A percentile compares a stretch with the other conserved stretches of the same genome.
phyloP scores from a whole-genome alignment of 1,140 invertebrate genomes.

The Drosophila sucinea region DNA sequence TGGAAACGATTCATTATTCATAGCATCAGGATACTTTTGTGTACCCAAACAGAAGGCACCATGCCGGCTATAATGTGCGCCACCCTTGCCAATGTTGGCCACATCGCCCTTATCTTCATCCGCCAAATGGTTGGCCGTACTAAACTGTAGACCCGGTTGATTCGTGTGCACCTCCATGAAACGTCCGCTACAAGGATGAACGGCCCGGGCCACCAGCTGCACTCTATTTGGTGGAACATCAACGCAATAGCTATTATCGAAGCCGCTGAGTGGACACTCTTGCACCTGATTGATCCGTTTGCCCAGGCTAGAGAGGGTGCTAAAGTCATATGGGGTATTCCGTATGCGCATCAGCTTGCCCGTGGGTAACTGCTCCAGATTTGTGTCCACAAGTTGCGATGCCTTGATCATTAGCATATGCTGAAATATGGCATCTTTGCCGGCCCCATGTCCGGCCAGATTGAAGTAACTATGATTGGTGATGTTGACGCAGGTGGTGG shows the following conservation, averaged over 20 bases:
- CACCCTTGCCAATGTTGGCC: slow-evolving; percentile 88
- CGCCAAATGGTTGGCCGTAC: slow-evolving; percentile 91
- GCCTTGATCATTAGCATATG: slow-evolving; percentile 90
- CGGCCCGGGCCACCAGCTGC: slow-evolving; percentile 84
- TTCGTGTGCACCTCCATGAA: slow-evolving; percentile 91
- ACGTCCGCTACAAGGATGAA: slow-evolving; percentile 89
- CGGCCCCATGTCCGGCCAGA: slow-evolving; percentile 89
- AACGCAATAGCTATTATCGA: slow-evolving; percentile 91
- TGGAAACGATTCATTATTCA: slow-evolving; percentile 93
- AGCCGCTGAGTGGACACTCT: slow-evolving; percentile 84
- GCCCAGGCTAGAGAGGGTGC: slow-evolving; percentile 85
- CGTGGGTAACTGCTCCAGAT: slow-evolving; percentile 90
- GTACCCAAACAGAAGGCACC: slow-evolving; percentile 95
- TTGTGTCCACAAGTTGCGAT: slow-evolving; percentile 89
- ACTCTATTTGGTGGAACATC: slow-evolving; percentile 68
- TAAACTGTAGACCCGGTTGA: slow-evolving; percentile 95
- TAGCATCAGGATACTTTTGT: slow-evolving; percentile 95
- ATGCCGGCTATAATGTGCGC: slow-evolving; percentile 89
- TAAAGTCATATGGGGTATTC: slow-evolving; percentile 89
- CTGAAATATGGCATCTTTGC: slow-evolving; percentile 86
- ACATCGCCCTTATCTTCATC: slow-evolving; percentile 72
- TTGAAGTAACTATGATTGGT: slow-evolving; percentile 98
- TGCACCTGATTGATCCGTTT: slow-evolving; percentile 78
- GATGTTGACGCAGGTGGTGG: slow-evolving; percentile 93
- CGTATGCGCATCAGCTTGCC: slow-evolving; percentile 88